Evolutionary conservation across 2,888 invertebrate genomes (phyloP).

Genomic region (Melitaea athalia): DNA sequence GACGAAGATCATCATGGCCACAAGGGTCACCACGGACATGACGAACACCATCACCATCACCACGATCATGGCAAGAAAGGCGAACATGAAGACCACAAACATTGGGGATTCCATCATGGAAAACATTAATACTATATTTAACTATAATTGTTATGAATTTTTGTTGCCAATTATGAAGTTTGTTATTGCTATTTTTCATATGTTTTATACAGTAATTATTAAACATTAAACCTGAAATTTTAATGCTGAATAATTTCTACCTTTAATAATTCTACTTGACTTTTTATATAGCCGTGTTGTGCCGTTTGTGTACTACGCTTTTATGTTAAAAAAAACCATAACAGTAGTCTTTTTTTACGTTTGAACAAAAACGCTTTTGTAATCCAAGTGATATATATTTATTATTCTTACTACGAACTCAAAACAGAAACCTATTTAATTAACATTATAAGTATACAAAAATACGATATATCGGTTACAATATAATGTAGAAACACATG

Average conservation of each 20-base stretch:
- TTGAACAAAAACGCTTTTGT: too few relatives aligned
- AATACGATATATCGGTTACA: too few relatives aligned
- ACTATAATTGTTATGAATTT: conserved; percentile 39
- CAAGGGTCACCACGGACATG: conserved; percentile 90
- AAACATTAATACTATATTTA: conserved; percentile 53
- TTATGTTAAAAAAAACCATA: too few relatives aligned
- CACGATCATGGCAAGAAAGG: conserved; percentile 90
- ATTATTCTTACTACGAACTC: too few relatives aligned
- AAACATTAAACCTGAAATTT: conserved; percentile 6
- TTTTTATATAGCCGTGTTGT: not conserved
- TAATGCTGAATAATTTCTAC: not conserved
- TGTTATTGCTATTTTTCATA: conserved; percentile 41
- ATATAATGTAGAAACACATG: too few relatives aligned
- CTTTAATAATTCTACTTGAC: not conserved
- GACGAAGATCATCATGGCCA: conserved; percentile 90
- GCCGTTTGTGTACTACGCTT: too few relatives aligned
- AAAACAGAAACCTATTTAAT: too few relatives aligned
- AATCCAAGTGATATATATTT: too few relatives aligned
- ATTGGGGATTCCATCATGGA: conserved; percentile 85
- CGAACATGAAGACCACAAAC: conserved; percentile 87
- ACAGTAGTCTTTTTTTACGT: too few relatives aligned
- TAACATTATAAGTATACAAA: too few relatives aligned
- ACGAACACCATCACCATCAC: conserved; percentile 87
- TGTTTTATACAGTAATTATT: conserved; percentile 30
- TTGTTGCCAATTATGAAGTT: conserved; percentile 38